Evolutionary conservation across 2,888 invertebrate species (phyloP).

Genomic region (Luperina testacea): DNA sequence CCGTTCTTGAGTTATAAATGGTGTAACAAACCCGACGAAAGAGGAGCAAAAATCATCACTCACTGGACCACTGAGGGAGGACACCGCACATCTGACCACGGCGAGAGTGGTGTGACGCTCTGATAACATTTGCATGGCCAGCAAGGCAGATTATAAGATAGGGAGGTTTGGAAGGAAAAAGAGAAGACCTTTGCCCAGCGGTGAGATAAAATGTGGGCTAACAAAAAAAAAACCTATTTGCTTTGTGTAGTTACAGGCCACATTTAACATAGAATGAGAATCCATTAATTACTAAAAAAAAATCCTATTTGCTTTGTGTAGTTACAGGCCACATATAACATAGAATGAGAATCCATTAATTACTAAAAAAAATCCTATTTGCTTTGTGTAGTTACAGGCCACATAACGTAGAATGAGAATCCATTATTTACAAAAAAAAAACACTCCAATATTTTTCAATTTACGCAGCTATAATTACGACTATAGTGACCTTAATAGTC

Average conservation of each 20-base stretch:
- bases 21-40: no score
- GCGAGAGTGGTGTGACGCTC: no score
- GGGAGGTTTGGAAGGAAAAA: neutral
- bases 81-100: no score
- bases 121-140: no score
- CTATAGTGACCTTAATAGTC: neutral
- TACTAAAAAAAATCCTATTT: neutral
- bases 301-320: neutral
- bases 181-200: neutral
- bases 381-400: neutral
- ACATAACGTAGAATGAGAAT: neutral
- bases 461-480: neutral
- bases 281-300: neutral
- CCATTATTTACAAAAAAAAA: neutral
- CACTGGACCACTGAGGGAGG: no score
- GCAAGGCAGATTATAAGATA: neutral
- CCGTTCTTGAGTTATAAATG: no score
- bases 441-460: constrained; percentile 9
- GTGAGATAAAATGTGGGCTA: neutral
- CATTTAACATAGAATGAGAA: neutral
- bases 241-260: neutral
- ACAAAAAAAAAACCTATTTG: neutral
- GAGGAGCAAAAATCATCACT: no score
- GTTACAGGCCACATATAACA: neutral
- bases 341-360: neutral